phyloP scores from a whole-genome alignment of 1,140 invertebrate genomes.

The Zaprionus ornatus region DNA sequence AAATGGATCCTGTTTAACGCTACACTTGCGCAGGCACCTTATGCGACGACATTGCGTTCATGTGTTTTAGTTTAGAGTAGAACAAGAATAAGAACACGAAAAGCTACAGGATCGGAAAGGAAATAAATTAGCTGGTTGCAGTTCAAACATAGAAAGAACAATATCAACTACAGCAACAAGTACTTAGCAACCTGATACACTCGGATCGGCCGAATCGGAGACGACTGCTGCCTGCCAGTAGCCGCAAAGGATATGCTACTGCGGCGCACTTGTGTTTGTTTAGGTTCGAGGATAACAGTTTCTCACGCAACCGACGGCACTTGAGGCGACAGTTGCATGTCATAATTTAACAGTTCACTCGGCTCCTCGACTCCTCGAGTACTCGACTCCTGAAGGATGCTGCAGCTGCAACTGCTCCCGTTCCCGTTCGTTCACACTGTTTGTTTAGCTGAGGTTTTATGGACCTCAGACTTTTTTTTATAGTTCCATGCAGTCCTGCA shows the following conservation, averaged over 20 bases:
- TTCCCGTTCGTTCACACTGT: slow-evolving; percentile 26
- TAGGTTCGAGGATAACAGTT: slow-evolving; percentile 74
- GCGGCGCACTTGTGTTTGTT: slow-evolving; percentile 66
- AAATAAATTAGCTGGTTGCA: slow-evolving; percentile 74
- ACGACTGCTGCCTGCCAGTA: slow-evolving; percentile 19
- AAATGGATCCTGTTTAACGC: slow-evolving; percentile 33
- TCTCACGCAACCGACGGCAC: slow-evolving; percentile 68
- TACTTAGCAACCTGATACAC: slow-evolving; percentile 62
- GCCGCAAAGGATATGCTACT: slow-evolving; percentile 54
- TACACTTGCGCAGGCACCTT: slow-evolving; percentile 23
- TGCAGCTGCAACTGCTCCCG: slow-evolving; percentile 39
- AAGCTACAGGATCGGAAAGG: slow-evolving; percentile 44
- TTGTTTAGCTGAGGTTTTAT: slow-evolving; percentile 65
- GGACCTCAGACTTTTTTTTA: slow-evolving; percentile 23
- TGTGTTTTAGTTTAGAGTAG: slow-evolving; percentile 51
- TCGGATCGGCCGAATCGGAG: slow-evolving; percentile 4
- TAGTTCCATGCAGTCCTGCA: slow-evolving; percentile 24
- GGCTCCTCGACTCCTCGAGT: background rate
- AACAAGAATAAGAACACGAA: slow-evolving; percentile 17
- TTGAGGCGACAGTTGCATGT: slow-evolving; percentile 76
- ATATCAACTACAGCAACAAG: slow-evolving; percentile 41
- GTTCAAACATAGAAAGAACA: slow-evolving; percentile 1
- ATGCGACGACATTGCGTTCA: slow-evolving; percentile 6
- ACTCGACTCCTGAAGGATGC: slow-evolving; percentile 48
- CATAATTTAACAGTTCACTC: slow-evolving; percentile 72